Percentiles rank a stretch among this genome's conserved stretches.
phyloP scores from a whole-genome alignment of 1,140 invertebrate species.

The Anthonomus grandis region DNA sequence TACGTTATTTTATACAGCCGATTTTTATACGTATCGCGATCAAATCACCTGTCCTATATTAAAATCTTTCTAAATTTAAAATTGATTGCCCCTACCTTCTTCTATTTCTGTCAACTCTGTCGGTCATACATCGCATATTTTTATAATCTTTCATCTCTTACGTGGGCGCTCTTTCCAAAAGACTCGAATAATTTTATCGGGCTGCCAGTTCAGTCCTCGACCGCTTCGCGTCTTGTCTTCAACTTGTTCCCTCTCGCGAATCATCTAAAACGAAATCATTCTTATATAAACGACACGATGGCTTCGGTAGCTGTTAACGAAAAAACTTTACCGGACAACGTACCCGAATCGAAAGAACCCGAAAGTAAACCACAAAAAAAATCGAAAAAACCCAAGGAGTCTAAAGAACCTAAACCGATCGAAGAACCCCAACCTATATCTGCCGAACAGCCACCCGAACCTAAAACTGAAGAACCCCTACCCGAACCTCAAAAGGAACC shows the following conservation, averaged over 20 bases:
- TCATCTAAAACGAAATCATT: neutral
- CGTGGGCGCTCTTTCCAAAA: slow-evolving; percentile 21
- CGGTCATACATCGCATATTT: slow-evolving; percentile 43
- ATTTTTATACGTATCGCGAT: slow-evolving; percentile 30
- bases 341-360: slow-evolving; percentile 1
- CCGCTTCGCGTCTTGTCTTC: slow-evolving; percentile 1
- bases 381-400: slow-evolving; percentile 1
- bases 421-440: neutral
- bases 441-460: neutral
- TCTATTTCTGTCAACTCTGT: slow-evolving; percentile 41
- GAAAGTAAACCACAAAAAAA: slow-evolving; percentile 1
- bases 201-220: slow-evolving; percentile 11
- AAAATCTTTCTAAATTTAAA: slow-evolving; percentile 36
- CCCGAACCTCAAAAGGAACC: neutral
- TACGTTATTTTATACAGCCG: slow-evolving; percentile 14
- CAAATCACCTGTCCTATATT: slow-evolving; percentile 39
- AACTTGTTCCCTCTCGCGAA: neutral
- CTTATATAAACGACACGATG: neutral
- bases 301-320: slow-evolving; percentile 22
- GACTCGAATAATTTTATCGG: neutral
- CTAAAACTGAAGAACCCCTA: neutral
- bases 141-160: slow-evolving; percentile 43
- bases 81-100: slow-evolving; percentile 25
- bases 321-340: slow-evolving; percentile 7
- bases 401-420: neutral